These are phyloP conservation scores for Ctenicera cuprea DNA, from an alignment of 2,888 invertebrate species.

Conservation along the genomic window DNA sequence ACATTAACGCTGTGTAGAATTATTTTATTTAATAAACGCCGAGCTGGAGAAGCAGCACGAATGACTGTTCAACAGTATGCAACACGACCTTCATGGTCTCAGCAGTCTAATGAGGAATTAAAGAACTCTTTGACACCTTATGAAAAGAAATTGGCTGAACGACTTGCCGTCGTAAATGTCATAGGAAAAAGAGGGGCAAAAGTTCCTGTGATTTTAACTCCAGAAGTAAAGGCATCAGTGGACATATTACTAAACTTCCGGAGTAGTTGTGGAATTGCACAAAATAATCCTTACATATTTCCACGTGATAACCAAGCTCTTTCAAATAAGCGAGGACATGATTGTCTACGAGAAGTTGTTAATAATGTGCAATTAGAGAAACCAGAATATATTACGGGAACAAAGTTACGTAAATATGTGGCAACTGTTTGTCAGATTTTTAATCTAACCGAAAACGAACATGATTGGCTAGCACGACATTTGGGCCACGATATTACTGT, in stretches of 20 bases:
- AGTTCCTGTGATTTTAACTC: constrained; percentile 39
- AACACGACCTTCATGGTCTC: constrained; percentile 20
- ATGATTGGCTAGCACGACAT: constrained; percentile 59
- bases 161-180: constrained; percentile 31
- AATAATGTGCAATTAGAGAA: too few species aligned
- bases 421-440: too few species aligned
- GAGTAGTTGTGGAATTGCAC: too few species aligned
- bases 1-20: constrained; percentile 8
- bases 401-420: constrained; percentile 59
- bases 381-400: too few species aligned
- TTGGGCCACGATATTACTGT: constrained; percentile 59
- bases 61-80: constrained; percentile 28
- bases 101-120: constrained; percentile 13
- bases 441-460: too few species aligned
- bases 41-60: constrained; percentile 38
- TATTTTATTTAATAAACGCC: constrained; percentile 42
- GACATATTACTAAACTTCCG: too few species aligned
- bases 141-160: constrained; percentile 33
- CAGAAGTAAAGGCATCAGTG: too few species aligned
- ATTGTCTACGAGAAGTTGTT: too few species aligned
- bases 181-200: constrained; percentile 32
- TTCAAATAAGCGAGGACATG: too few species aligned
- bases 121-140: constrained; percentile 33
- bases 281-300: too few species aligned
- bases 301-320: too few species aligned